Conservation (phyloP, 1,140 invertebrate species). For the Maniola jurtina region DNA sequence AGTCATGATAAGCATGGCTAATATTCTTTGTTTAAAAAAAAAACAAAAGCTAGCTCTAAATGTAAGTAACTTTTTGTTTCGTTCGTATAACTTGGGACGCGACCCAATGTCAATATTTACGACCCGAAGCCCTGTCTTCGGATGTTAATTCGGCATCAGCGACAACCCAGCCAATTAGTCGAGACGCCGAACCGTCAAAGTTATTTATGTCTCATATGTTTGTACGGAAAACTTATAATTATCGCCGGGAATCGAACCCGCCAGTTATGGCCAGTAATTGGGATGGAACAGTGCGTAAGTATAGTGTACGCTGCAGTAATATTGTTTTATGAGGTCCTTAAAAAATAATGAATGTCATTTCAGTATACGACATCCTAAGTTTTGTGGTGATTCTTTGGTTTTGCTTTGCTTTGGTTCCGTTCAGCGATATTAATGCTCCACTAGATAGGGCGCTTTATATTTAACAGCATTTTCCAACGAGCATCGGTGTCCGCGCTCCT, state of each 20-base stretch:
- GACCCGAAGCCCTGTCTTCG: constrained; percentile 6
- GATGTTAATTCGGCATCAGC: constrained; percentile 20
- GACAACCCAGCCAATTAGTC: constrained; percentile 48
- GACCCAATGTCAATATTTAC: background rate
- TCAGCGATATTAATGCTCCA: background rate
- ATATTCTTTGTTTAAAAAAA: too few species aligned
- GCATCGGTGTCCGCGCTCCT: too few species aligned
- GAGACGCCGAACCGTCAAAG: constrained; percentile 40
- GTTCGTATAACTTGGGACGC: background rate
- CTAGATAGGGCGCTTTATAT: too few species aligned
- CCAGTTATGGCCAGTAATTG: constrained; percentile 68
- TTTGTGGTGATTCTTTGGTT: constrained; percentile 37
- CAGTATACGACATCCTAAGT: constrained; percentile 43
- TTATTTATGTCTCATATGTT: constrained; percentile 59
- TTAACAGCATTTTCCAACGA: too few species aligned
- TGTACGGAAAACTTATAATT: constrained; percentile 57
- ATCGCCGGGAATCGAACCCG: constrained; percentile 59
- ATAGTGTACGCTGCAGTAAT: constrained; percentile 56
- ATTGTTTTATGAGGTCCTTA: constrained; percentile 69
- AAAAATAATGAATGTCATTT: constrained; percentile 73
- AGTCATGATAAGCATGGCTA: too few species aligned
- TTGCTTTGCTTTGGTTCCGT: background rate
- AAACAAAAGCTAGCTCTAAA: too few species aligned
- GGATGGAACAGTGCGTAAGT: constrained; percentile 57
- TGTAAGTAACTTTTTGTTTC: too few species aligned